phyloP scores from a whole-genome alignment of 2,888 invertebrate species.

The Macrophya annulata region DNA sequence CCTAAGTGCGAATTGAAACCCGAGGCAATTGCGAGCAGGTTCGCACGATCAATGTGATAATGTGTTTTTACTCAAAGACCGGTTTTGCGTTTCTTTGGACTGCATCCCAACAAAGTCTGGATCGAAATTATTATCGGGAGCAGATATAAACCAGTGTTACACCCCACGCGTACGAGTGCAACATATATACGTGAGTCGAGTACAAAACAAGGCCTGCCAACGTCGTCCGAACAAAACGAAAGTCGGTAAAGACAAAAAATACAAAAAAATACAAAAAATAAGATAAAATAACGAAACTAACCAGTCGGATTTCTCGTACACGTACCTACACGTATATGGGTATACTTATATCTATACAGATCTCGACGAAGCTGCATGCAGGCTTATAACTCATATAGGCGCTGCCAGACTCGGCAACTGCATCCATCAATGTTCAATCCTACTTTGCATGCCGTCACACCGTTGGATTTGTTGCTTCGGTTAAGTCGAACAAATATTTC shows the following conservation, averaged over 20 bases:
- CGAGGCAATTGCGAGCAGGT: constrained; percentile 31
- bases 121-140: constrained; percentile 54
- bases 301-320: constrained; percentile 37
- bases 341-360: constrained; percentile 6
- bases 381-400: constrained; percentile 52
- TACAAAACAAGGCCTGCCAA: constrained; percentile 44
- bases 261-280: neutral
- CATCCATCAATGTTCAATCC: constrained; percentile 53
- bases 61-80: constrained; percentile 28
- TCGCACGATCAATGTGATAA: constrained; percentile 53
- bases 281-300: constrained; percentile 30
- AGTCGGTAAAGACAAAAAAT: constrained; percentile 1
- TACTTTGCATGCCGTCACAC: constrained; percentile 49
- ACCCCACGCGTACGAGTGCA: constrained; percentile 46
- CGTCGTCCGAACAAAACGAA: constrained; percentile 37
- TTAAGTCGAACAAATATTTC: constrained; percentile 37
- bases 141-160: constrained; percentile 54
- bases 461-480: constrained; percentile 35
- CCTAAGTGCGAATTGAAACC: neutral
- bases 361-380: constrained; percentile 24
- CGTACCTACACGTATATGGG: neutral
- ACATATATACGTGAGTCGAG: constrained; percentile 26
- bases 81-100: constrained; percentile 40
- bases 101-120: constrained; percentile 49
- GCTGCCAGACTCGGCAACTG: constrained; percentile 53